Percentiles rank a stretch among this genome's conserved stretches.
phyloP scores from a whole-genome alignment of 2,113 vertebrate species.

The Hippolais icterina region DNA sequence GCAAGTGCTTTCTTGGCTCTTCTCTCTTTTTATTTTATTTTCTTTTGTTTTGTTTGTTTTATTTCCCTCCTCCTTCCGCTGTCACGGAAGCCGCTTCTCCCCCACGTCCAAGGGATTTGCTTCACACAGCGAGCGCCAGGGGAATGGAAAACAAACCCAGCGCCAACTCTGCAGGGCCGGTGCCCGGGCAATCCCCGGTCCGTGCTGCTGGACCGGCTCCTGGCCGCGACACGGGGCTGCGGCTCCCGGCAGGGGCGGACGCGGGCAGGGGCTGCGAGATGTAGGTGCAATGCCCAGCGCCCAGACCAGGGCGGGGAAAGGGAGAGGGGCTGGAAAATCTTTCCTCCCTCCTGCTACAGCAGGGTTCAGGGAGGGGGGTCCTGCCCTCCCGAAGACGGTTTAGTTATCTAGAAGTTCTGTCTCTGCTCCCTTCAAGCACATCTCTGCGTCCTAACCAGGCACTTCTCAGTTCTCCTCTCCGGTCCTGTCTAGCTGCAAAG shows the following conservation, averaged over 20 bases:
- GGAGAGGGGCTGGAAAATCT: neutral
- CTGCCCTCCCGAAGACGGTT: neutral
- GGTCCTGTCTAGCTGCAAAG: constrained; percentile 1
- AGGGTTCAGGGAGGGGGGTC: neutral
- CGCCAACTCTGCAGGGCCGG: neutral
- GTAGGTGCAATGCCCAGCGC: neutral
- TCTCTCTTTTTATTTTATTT: neutral
- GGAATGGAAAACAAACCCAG: neutral
- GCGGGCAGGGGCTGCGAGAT: neutral
- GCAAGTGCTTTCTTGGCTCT: constrained; percentile 44
- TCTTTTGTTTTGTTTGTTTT: neutral
- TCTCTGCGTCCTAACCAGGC: neutral
- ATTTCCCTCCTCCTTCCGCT: constrained; percentile 3
- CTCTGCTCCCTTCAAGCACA: neutral
- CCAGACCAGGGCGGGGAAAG: neutral
- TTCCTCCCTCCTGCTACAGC: neutral
- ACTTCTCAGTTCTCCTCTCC: neutral
- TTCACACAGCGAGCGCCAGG: neutral
- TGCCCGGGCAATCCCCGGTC: neutral
- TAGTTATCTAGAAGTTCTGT: neutral
- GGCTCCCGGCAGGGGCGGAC: neutral
- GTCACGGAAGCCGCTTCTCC: constrained; percentile 35
- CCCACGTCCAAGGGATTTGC: neutral
- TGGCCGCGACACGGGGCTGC: neutral
- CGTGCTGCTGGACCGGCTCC: neutral